Evolutionary conservation across 2,113 vertebrate species (phyloP).

Genomic region (Peucedramus taeniatus): DNA sequence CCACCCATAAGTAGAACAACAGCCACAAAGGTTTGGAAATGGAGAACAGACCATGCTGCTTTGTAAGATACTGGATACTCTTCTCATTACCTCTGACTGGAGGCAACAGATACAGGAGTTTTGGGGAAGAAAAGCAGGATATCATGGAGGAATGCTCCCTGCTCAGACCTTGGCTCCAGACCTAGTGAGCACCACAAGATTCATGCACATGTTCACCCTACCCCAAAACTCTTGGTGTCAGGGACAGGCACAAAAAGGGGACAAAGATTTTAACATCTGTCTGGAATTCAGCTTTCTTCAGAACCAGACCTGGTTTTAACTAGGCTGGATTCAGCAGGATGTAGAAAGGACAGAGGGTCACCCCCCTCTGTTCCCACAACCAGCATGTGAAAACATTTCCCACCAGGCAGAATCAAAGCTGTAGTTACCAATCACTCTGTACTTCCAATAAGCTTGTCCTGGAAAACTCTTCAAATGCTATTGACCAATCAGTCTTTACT

Average conservation of each 20-base stretch:
- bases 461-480: background rate
- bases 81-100: background rate
- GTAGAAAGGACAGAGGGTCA: background rate
- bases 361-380: background rate
- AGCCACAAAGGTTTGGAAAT: slow-evolving; percentile 26
- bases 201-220: background rate
- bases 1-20: slow-evolving; percentile 39
- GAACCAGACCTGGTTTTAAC: background rate
- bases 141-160: background rate
- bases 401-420: background rate
- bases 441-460: background rate
- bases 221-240: background rate
- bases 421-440: background rate
- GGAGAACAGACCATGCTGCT: background rate
- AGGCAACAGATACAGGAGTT: background rate
- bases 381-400: background rate
- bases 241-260: background rate
- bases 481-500: background rate
- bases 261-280: background rate
- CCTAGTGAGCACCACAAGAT: background rate
- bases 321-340: background rate
- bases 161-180: background rate
- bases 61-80: background rate
- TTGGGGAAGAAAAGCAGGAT: background rate
- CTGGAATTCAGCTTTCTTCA: background rate